Percentiles rank a stretch among this genome's conserved stretches.
Evolutionary conservation across 2,113 vertebrate genomes (phyloP).

Genomic region (Gadus macrocephalus): DNA sequence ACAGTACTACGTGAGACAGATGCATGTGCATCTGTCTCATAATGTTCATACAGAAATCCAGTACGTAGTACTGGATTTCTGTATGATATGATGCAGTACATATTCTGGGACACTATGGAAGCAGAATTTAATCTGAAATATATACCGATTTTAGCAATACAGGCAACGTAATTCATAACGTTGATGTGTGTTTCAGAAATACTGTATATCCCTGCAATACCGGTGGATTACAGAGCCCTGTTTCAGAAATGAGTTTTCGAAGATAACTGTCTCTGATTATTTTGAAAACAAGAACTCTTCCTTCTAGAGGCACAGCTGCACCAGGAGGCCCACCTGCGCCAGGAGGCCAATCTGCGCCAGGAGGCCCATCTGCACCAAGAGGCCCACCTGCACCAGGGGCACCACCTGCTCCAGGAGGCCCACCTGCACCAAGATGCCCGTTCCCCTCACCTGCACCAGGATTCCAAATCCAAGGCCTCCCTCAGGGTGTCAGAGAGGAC

Average conservation of each 20-base stretch:
- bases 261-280: background rate
- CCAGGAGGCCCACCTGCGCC: slow-evolving; percentile 35
- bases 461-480: slow-evolving; percentile 64
- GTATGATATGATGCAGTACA: too few relatives aligned
- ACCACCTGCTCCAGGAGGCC: slow-evolving; percentile 41
- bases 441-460: slow-evolving; percentile 52
- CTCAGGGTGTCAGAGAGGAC: slow-evolving; percentile 75
- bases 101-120: too few relatives aligned
- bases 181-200: too few relatives aligned
- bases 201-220: too few relatives aligned
- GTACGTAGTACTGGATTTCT: too few relatives aligned
- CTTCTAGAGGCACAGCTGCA: slow-evolving; percentile 48
- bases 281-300: background rate
- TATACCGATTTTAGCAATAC: too few relatives aligned
- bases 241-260: background rate
- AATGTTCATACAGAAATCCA: too few relatives aligned
- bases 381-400: slow-evolving; percentile 31
- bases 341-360: slow-evolving; percentile 40
- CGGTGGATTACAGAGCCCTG: background rate
- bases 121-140: too few relatives aligned
- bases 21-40: too few relatives aligned
- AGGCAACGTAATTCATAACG: too few relatives aligned
- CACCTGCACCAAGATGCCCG: slow-evolving; percentile 50
- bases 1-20: too few relatives aligned
- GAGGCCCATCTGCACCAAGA: slow-evolving; percentile 48